Conservation (phyloP, 2,113 vertebrate species). For the Turdus rufiventris region DNA sequence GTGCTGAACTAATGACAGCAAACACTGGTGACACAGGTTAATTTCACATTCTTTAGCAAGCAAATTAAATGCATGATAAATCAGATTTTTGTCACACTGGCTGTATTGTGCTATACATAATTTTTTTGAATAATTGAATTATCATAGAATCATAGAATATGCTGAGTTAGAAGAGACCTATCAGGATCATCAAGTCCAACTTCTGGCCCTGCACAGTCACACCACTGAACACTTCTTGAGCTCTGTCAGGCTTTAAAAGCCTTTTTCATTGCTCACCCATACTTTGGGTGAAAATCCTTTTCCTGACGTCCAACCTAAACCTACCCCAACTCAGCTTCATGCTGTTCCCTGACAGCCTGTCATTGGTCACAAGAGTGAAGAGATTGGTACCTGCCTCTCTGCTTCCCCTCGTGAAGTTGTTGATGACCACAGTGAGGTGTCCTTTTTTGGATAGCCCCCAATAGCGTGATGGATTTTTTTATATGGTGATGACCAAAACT, state of each 20-base stretch:
- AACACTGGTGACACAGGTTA: not conserved
- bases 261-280: not conserved
- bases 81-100: not conserved
- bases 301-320: not conserved
- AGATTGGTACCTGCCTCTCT: not conserved
- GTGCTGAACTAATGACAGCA: not conserved
- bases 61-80: not conserved
- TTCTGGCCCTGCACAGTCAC: not conserved
- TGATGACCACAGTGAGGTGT: rapidly evolving
- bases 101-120: not conserved
- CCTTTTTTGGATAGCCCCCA: not conserved
- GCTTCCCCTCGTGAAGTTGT: rapidly evolving
- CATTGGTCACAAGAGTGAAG: not conserved
- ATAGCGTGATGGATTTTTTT: not conserved
- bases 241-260: not conserved
- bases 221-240: not conserved
- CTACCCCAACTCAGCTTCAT: not conserved
- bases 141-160: not conserved
- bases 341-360: not conserved
- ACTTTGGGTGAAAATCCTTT: not conserved
- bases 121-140: not conserved
- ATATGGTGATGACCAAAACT: rapidly evolving
- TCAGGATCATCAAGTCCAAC: not conserved
- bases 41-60: constrained; percentile 1
- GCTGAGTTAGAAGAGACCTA: not conserved